A percentile compares a stretch with the other conserved stretches of the same genome.
Conservation (phyloP, 2,113 vertebrate species). For the Apaloderma vittatum region DNA sequence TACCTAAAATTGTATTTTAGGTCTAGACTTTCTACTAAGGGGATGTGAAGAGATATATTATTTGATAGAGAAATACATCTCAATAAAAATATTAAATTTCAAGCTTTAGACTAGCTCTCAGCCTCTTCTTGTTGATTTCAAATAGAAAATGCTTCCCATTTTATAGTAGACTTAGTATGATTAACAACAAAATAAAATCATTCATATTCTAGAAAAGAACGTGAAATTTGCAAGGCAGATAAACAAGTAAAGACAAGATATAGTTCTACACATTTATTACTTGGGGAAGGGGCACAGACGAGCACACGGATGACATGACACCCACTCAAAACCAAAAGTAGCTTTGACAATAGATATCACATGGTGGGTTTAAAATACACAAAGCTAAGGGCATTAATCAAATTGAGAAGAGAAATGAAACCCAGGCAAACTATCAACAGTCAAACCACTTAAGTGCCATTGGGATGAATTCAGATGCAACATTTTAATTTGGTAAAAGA, state of each 20-base stretch:
- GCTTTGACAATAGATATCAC: background rate
- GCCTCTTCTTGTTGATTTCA: background rate
- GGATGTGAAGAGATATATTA: background rate
- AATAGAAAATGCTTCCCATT: background rate
- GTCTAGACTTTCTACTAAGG: background rate
- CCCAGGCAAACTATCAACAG: background rate
- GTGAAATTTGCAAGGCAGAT: background rate
- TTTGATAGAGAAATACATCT: background rate
- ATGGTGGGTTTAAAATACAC: background rate
- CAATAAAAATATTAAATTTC: background rate
- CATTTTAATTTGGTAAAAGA: background rate
- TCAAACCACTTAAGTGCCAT: background rate
- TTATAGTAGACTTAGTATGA: background rate
- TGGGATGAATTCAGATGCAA: background rate
- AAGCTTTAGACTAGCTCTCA: background rate
- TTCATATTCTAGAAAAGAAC: background rate
- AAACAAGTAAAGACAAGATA: background rate
- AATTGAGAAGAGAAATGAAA: slow-evolving; percentile 47
- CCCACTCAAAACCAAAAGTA: background rate
- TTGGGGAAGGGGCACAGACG: rapidly evolving
- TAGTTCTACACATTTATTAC: background rate
- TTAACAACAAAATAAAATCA: background rate
- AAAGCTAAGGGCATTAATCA: slow-evolving; percentile 5
- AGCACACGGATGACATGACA: background rate
- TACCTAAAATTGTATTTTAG: background rate